Conservation (phyloP, 37 sponge, comb jelly and placozoan genomes). For the Corticium candelabrum region DNA sequence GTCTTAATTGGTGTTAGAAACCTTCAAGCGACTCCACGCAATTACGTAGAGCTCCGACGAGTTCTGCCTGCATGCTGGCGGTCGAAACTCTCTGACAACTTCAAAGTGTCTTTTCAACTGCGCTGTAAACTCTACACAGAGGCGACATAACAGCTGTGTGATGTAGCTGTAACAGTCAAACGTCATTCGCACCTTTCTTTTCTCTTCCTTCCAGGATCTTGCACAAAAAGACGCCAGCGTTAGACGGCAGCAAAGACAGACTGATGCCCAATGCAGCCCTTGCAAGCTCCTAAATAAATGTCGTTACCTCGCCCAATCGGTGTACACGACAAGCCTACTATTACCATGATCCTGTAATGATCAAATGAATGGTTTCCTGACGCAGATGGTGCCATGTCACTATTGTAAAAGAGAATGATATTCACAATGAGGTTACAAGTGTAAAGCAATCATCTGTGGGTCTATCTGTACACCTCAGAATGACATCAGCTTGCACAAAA, state of each 20-base stretch:
- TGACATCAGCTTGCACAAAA: not conserved
- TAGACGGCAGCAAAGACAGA: not conserved
- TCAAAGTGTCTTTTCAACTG: not conserved
- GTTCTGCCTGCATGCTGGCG: not conserved
- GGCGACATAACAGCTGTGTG: too few species aligned
- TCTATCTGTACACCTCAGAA: not conserved
- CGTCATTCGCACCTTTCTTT: not conserved
- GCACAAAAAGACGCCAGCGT: not conserved
- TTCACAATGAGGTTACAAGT: not conserved
- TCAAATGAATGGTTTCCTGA: slow-evolving; percentile 49
- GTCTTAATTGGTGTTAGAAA: too few species aligned
- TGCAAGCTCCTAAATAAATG: not conserved
- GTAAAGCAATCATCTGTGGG: not conserved
- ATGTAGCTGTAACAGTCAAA: too few species aligned
- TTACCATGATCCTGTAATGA: slow-evolving; percentile 63
- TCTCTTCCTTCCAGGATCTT: not conserved
- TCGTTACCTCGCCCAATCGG: too few species aligned
- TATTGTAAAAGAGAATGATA: not conserved
- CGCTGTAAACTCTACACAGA: too few species aligned
- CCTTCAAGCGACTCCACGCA: too few species aligned
- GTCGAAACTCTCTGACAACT: not conserved
- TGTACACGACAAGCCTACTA: not conserved
- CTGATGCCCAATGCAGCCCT: not conserved
- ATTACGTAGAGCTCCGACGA: not conserved
- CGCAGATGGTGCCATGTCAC: slow-evolving; percentile 88